Base-by-base conservation (phyloP, 2,888 invertebrate species). In the Melinaea marsaeus region DNA sequence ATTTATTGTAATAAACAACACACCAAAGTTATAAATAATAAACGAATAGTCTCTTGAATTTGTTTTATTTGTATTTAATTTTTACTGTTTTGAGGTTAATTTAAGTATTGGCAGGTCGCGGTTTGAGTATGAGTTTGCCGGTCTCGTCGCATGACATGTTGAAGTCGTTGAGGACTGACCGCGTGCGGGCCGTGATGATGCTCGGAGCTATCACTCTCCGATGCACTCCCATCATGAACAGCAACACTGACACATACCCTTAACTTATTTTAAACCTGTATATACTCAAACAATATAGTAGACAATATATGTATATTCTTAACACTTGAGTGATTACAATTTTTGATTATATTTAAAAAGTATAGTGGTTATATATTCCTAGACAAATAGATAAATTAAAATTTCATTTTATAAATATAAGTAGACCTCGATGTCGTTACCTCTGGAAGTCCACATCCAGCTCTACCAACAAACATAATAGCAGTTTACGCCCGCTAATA, bases 61-160 rank as follows among this genome's bases (percentile, higher is more conserved):
- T 73, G 79, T 89, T 86, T 88, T 75, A 80, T 80, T 86, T 73
- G 58, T 58, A 57, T 64, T 56, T 37, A 65, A 57, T 78, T 80
- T 79, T 75, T 81, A 83, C 33, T 34, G 35, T 7, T 33, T 58
- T 51, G 46, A 57, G 32, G n/a, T 57, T 61, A 62, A 58, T 69
- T 61, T 61, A 70, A 71, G 78, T 85, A 71, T 87, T 88, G 61
- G 90, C 86, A 0, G 97, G 97, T 65, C 97, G 88, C 2, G 98
- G 98, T 83, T 97, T 97, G 46, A 99, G 90, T 76, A 99, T 98
- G 58, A 99, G 92, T 88, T 98, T 98, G 64, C 98, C 98, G 42
- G 97, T 97, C 81, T 99, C 98, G 80, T 98, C 98, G 86, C 99
- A 99, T 34, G 98, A 98, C 98, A 99, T 98, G 86, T 99, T 99